Conservation (phyloP, 2,888 invertebrate species). For the Leptopilina syphax region DNA sequence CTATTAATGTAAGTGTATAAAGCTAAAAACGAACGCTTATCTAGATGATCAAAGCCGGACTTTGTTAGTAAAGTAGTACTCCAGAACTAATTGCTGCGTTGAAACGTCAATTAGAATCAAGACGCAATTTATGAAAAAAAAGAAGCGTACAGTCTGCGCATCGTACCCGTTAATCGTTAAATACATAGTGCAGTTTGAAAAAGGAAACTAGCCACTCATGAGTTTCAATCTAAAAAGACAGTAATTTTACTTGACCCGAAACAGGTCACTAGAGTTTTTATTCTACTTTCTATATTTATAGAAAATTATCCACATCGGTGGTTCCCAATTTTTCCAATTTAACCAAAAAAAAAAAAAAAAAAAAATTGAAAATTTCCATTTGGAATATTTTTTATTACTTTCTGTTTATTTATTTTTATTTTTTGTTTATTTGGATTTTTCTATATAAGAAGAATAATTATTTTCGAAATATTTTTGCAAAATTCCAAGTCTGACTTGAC, state of each 20-base stretch:
- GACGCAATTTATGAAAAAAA: constrained; percentile 18
- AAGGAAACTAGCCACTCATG: constrained; percentile 16
- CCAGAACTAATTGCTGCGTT: constrained; percentile 33
- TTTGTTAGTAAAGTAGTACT: constrained; percentile 24
- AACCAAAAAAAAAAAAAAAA: too few relatives aligned
- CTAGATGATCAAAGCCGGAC: constrained; percentile 12
- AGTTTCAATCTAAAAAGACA: constrained; percentile 17
- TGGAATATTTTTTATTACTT: too few relatives aligned
- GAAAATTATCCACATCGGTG: neutral
- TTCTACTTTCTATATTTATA: neutral
- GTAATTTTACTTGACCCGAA: constrained; percentile 24
- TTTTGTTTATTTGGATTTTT: too few relatives aligned
- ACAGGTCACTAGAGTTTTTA: neutral
- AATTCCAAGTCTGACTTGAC: too few relatives aligned
- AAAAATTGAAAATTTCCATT: too few relatives aligned
- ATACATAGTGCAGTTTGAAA: constrained; percentile 9
- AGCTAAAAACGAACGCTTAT: neutral
- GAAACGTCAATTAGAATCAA: constrained; percentile 33
- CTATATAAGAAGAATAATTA: too few relatives aligned
- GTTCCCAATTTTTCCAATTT: neutral
- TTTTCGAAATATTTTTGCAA: too few relatives aligned
- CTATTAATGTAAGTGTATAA: neutral
- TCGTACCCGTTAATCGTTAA: constrained; percentile 36
- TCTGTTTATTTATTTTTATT: too few relatives aligned
- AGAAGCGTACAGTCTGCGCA: constrained; percentile 6